Evolutionary conservation across 2,113 vertebrate species (phyloP).

Genomic region (Pseudonaja textilis): DNA sequence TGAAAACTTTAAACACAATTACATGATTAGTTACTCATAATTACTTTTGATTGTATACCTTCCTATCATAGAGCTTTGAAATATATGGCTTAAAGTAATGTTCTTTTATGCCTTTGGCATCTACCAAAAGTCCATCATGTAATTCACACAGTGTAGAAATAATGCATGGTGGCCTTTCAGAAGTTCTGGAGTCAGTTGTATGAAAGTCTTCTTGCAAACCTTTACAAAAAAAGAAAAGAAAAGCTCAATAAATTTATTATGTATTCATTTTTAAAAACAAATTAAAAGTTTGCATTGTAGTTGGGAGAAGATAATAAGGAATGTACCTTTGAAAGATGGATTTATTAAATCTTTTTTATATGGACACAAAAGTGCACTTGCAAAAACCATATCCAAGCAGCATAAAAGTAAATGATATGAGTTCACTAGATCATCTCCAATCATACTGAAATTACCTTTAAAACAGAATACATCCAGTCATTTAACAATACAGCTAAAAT

Average conservation of each 20-base stretch:
- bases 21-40: accelerated
- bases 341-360: conserved; percentile 92
- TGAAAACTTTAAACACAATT: not conserved
- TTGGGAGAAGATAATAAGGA: conserved; percentile 22
- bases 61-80: conserved; percentile 84
- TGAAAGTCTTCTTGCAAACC: conserved; percentile 76
- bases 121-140: conserved; percentile 90
- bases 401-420: conserved; percentile 98
- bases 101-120: conserved; percentile 96
- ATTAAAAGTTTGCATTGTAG: not conserved
- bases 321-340: conserved; percentile 85
- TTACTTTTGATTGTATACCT: conserved; percentile 66
- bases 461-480: conserved; percentile 49
- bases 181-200: conserved; percentile 48
- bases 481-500: conserved; percentile 35
- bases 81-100: conserved; percentile 98
- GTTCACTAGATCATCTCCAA: conserved; percentile 97
- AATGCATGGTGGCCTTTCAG: conserved; percentile 80
- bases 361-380: conserved; percentile 85
- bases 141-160: conserved; percentile 86
- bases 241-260: not conserved
- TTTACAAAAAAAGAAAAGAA: conserved; percentile 34
- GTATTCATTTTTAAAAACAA: conserved; percentile 25
- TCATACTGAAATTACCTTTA: conserved; percentile 96
- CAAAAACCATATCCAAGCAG: conserved; percentile 94